phyloP scores from a whole-genome alignment of 2,797 vertebrate species.

The Discoglossus pictus region DNA sequence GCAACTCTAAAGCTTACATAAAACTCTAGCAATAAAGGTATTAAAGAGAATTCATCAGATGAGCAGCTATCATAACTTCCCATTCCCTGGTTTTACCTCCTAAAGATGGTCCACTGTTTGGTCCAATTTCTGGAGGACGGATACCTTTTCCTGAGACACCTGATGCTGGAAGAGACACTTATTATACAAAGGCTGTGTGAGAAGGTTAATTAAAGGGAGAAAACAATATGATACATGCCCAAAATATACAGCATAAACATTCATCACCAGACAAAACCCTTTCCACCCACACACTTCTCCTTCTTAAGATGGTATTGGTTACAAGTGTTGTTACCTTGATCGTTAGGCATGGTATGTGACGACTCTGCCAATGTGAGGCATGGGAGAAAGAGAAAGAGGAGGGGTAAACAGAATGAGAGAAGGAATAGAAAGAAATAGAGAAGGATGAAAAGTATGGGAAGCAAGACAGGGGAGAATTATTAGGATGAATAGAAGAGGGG shows the following conservation, averaged over 20 bases:
- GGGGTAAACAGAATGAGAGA: conserved; percentile 68
- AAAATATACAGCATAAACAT: not conserved
- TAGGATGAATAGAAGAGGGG: conserved; percentile 1
- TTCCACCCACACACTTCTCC: too few relatives aligned
- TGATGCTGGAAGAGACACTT: conserved; percentile 73
- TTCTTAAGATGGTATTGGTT: not conserved
- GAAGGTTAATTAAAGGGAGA: conserved; percentile 57
- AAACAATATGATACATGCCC: conserved; percentile 58
- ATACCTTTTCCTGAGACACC: conserved; percentile 81
- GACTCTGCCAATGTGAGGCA: conserved; percentile 83
- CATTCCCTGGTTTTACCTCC: conserved; percentile 70
- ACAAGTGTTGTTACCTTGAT: conserved; percentile 87
- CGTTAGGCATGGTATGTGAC: conserved; percentile 99
- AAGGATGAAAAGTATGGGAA: too few relatives aligned
- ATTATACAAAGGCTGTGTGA: not conserved
- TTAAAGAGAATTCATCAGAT: too few relatives aligned
- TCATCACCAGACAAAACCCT: not conserved
- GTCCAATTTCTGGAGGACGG: conserved; percentile 65
- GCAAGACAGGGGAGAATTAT: not conserved
- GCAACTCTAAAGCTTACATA: too few relatives aligned
- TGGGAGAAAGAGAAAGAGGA: conserved; percentile 80
- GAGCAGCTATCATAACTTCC: too few relatives aligned
- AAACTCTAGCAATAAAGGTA: too few relatives aligned
- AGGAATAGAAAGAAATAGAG: conserved; percentile 53
- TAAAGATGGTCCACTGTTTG: conserved; percentile 72